Base-by-base conservation (phyloP, 2,113 vertebrate genomes). In the Dasyornis broadbenti region DNA sequence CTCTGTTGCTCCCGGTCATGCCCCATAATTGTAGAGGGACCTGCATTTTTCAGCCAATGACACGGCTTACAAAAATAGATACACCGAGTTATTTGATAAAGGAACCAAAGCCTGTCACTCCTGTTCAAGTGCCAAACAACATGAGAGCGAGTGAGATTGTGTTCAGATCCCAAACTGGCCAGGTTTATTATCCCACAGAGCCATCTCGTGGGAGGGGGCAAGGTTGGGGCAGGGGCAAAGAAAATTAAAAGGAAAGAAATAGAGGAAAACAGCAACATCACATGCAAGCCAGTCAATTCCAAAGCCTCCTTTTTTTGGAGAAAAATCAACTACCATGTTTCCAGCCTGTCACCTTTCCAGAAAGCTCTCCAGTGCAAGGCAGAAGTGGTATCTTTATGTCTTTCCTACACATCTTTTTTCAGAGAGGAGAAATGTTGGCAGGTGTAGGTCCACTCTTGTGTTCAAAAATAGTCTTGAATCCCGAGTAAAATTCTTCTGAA, bases 11-110 rank as follows among this genome's bases (percentile, higher is more conserved):
- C 95, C 92, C 4, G 89, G 97, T 97, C 98, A 97, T 96, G 96
- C 94, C 96, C 95, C 92, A 94, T 96, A 96, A 97, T 97, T 97
- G 97, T 94, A 96, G 91, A 97, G 90, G 93, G 96, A 94, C 95
- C 90, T 95, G 96, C 94, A 96, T 97, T 97, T 96, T 97, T 97
- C 92, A 95, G 96, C 96, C 96, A 97, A 96, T 97, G 96, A 97
- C 83, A 94, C 37, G 64, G 96, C 97, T 96, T 96, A 97, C 97
- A 96, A 97, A 97, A 97, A 98, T 98, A 98, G 97, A 98, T 96
- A 95, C 95, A 96, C 86, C 75, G 75, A 97, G 95, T 97, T 95
- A 97, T 97, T 97, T 97, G 97, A 97, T 96, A 97, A 97, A 97
- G 93, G 82, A 96, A 95, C 95, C 95, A 94, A 95, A 96, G 95